Conservation (phyloP, 2,888 invertebrate genomes). For the Athetis lepigone region DNA sequence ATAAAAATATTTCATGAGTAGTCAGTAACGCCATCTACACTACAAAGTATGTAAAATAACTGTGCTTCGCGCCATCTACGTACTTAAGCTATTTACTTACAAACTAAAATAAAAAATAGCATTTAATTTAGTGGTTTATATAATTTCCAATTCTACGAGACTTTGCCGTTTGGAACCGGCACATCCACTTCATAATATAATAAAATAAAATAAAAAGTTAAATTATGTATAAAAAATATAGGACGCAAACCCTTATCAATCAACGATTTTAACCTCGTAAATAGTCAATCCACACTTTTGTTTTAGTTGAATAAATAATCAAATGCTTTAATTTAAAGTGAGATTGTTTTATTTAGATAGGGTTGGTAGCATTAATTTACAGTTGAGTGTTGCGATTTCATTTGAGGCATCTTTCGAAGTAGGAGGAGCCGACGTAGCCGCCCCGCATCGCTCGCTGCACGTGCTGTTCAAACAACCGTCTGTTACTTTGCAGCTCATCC, state of each 20-base stretch:
- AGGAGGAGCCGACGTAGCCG: conserved; percentile 97
- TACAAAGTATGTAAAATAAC: conserved; percentile 19
- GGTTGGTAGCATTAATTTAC: conserved; percentile 80
- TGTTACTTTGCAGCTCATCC: conserved; percentile 98
- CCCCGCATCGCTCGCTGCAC: conserved; percentile 99
- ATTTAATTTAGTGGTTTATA: conserved; percentile 50
- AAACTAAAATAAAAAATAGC: conserved; percentile 54
- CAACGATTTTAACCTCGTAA: conserved; percentile 45
- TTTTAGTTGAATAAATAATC: conserved; percentile 63
- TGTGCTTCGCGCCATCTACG: conserved; percentile 46
- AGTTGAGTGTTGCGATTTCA: conserved; percentile 88
- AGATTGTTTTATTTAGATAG: conserved; percentile 87
- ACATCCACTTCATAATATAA: conserved; percentile 45
- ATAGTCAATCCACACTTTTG: conserved; percentile 54
- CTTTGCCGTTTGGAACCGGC: conserved; percentile 35
- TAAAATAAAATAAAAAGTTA: conserved; percentile 49
- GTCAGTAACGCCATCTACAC: conserved; percentile 46
- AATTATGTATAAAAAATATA: conserved; percentile 65
- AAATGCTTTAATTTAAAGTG: conserved; percentile 78
- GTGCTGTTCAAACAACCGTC: conserved; percentile 98
- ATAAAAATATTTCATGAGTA: not conserved
- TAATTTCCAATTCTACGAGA: conserved; percentile 48
- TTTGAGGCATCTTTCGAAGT: conserved; percentile 99
- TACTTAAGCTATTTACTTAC: conserved; percentile 6
- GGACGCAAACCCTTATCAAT: conserved; percentile 50